Evolutionary conservation across 1,140 invertebrate species (phyloP), one percentile per base, ranked within the genome.

Genomic region (Drosophila nebulosa): DNA sequence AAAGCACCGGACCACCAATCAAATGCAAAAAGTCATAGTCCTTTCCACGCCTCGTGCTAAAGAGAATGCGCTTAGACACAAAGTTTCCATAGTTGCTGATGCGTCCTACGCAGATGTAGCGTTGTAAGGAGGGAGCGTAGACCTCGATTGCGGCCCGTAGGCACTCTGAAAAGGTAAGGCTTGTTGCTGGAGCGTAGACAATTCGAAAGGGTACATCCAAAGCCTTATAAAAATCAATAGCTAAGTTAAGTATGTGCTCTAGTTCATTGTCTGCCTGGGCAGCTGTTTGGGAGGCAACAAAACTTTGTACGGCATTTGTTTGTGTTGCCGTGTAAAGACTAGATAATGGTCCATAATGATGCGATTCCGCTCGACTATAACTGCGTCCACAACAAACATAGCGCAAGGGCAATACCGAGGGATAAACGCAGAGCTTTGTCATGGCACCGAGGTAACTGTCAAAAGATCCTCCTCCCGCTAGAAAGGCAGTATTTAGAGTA

Each of bases 51-150:
- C 91, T 89, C 62, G 93, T 93, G 64, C 90, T 92, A 55, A 94
- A 94, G 9, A 95, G 79, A 14, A 96, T 92, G 24, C 95, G 92
- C 86, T 95, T 95, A 71, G 94, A 95, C 9, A 95, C 92, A 85
- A 93, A 96, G 69, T 93, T 92, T 3, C 92, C 92, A 64, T 92
- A 93, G 42, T 93, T 71, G 7, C 94, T 94, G 18, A 95, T 60
- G 81, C 93, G 80, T 2, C 94, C 95, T 36, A 95, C 93, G 91
- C 94, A 93, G 4, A 95, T 70, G 72, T 94, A 96, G 3, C 84
- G 63, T 35, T 93, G 69, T 1, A 84, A 78, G 72, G 91, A 90
- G 2, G 90, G 86, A 1, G 94, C 95, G 92, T 93, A 95, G 62
- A 95, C 91, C 91, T 95, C 93, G 66, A 95, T 92, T 2, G 92